Base-by-base conservation (phyloP, 2,888 invertebrate genomes). In the Hypolimnas misippus region DNA sequence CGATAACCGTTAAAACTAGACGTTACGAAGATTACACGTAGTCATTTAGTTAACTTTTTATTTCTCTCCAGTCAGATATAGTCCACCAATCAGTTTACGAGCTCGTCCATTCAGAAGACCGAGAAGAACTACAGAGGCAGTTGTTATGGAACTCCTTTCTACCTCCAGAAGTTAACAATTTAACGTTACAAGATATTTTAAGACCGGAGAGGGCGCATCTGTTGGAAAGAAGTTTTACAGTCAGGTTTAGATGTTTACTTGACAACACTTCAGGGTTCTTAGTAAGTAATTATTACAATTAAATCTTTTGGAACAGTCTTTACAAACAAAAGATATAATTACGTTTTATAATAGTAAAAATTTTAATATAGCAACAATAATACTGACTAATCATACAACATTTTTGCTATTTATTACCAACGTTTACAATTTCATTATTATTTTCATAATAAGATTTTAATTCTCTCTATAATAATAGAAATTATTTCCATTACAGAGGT, bases 241-340 rank as follows among this genome's bases (percentile, higher is more conserved):
- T 99, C 78, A 95, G 99, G 83, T 99, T 99, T 94, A 96, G 99
- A 78, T 99, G 99, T 93, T 94, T 99, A 38, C 93, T 99, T 78
- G 99, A 99, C 93, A 99, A 99, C 90, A 99, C 99, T 77, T 99
- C 99, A 77, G 99, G 99, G 66, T 99, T 99, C 92, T 94, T 99
- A 94, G 98, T 98, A 89, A 95, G 96, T 81, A 16, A 19, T 52
- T 17, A 40, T 8, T 16, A 12, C 16, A 33, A 2, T 5, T 7
- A n/a, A n/a, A n/a, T 14, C n/a, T 1, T 40, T 16, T 40, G 16
- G 16, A 40, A 40, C 2, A 4, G 0, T 40, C 40, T 42, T 0
- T 8, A 33, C 8, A n/a, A n/a, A n/a, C n/a, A n/a, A n/a, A n/a
- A n/a, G n/a, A n/a, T n/a, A n/a, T n/a, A n/a, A n/a, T n/a, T n/a